Conservation (phyloP, 2,888 invertebrate species). For the Machimus rusticus region DNA sequence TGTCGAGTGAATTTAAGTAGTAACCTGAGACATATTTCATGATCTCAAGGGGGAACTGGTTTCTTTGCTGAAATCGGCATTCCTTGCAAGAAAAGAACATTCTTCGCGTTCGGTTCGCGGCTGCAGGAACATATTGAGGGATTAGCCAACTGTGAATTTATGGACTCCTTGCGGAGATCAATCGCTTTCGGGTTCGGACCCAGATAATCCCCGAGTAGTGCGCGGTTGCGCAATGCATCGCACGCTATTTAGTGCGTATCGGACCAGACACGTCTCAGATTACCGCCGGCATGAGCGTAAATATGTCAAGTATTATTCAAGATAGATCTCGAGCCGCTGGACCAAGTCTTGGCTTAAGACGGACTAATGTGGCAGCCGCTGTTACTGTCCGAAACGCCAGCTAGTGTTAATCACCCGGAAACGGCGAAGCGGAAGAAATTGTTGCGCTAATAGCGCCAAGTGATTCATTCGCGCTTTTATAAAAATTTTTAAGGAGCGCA, state of each 20-base stretch:
- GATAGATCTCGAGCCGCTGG: background rate
- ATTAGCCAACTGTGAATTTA: conserved; percentile 38
- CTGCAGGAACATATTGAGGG: background rate
- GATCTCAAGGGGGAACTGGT: conserved; percentile 29
- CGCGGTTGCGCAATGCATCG: conserved; percentile 1
- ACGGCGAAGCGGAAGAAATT: conserved; percentile 7
- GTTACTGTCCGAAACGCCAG: conserved; percentile 1
- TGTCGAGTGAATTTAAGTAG: conserved; percentile 32
- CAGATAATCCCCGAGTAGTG: background rate
- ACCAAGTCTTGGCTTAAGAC: background rate
- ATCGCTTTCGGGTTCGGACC: conserved; percentile 6
- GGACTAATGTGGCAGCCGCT: background rate
- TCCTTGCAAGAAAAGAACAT: conserved; percentile 28
- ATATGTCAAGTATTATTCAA: conserved; percentile 31
- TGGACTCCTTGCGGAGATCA: background rate
- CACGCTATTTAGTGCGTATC: conserved; percentile 31
- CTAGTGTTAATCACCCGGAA: conserved; percentile 19
- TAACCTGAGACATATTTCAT: conserved; percentile 39
- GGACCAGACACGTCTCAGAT: background rate
- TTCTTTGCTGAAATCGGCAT: conserved; percentile 15
- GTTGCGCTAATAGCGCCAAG: background rate
- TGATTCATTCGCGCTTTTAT: background rate
- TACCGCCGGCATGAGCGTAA: conserved; percentile 10
- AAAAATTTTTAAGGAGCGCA: background rate
- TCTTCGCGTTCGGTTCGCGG: conserved; percentile 7